Conservation (phyloP, 2,113 vertebrate genomes). For the Canis aureus region DNA sequence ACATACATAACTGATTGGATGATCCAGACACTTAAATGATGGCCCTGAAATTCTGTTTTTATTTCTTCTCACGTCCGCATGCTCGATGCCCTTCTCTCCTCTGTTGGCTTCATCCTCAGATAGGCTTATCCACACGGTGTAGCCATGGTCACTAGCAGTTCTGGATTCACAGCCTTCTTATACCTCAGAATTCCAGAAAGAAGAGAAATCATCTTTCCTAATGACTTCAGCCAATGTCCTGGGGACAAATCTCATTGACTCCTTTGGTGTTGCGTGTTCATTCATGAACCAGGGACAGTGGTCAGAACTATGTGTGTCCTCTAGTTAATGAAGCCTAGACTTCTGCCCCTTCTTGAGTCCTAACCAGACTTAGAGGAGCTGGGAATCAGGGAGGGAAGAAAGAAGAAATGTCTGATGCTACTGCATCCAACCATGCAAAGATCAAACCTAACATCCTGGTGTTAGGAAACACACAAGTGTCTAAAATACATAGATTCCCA, state of each 20-base stretch:
- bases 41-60: neutral
- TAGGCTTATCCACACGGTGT: neutral
- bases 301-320: neutral
- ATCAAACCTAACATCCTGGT: neutral
- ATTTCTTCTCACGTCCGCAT: neutral
- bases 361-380: neutral
- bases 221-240: neutral
- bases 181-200: neutral
- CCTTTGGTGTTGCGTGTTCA: neutral
- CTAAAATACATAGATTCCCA: neutral
- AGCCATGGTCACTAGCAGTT: neutral
- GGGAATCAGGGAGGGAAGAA: neutral
- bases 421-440: neutral
- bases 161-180: neutral
- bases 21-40: neutral
- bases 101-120: neutral
- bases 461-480: neutral
- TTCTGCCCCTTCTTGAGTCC: neutral
- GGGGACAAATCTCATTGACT: neutral
- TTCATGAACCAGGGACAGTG: neutral
- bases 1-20: neutral
- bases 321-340: neutral
- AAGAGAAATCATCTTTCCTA: neutral
- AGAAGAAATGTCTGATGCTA: no score
- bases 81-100: neutral